Evolutionary conservation across 2,797 vertebrate genomes (phyloP), one percentile per base, ranked within the genome.

Genomic region (Scolopax rusticola): DNA sequence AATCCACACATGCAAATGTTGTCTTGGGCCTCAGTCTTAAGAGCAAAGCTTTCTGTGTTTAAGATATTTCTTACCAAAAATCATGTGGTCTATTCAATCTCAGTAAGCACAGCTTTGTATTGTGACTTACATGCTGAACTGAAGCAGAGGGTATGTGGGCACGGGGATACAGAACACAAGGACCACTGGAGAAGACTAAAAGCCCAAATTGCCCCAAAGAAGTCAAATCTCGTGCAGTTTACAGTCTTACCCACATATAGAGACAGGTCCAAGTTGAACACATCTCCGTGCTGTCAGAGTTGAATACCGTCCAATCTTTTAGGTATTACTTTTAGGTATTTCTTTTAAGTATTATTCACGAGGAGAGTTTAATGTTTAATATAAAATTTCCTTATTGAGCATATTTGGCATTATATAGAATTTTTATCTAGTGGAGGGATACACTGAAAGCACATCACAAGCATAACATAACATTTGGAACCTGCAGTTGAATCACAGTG

Each of bases 151-250:
- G 1, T 70, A 20, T 3, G 17, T 38, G 33, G 15, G 24, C 10
- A 48, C 0, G 0, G 15, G 8, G 28, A 15, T 38, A 12, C 6
- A 82, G 54, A n/a, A 12, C 53, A 33, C 0, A 9, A 59, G 27
- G 11, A 80, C 15, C 14, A 17, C 20, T 24, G n/a, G 11, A 3
- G 6, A 21, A 64, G 30, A 24, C 67, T 27, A 57, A 41, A 40
- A 75, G 9, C 9, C 13, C 15, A 4, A 61, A 54, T 9, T 15
- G 4, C 30, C 16, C 12, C 43, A 60, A 36, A 67, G 16, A 54
- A 51, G 2, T n/a, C 12, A 54, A 13, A 47, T 30, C 11, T 32
- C 33, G 33, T 47, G 17, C 23, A 36, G 16, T 54, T 65, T 36
- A 16, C 8, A 27, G 7, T 16, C 11, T n/a, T 47, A 54, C 4